These are phyloP conservation scores for Perca schrenkii DNA, from an alignment of 2,113 vertebrate genomes.

Conservation along the genomic window DNA sequence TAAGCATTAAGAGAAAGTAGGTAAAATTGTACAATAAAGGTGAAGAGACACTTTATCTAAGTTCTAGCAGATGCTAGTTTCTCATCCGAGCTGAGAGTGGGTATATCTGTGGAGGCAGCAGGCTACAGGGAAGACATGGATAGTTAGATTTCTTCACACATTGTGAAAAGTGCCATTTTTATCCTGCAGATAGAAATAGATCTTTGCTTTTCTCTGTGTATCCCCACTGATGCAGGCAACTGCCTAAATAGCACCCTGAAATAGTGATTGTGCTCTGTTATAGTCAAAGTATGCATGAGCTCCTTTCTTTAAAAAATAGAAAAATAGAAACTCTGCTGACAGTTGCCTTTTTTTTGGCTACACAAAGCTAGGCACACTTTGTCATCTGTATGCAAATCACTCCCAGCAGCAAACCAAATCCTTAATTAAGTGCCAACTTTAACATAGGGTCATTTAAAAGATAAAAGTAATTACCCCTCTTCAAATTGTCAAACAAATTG, in stretches of 20 bases:
- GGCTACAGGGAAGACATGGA: constrained; percentile 8
- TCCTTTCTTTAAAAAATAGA: constrained; percentile 30
- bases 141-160: constrained; percentile 18
- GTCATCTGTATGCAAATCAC: constrained; percentile 61
- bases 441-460: constrained; percentile 55
- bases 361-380: constrained; percentile 24
- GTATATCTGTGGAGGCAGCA: constrained; percentile 20
- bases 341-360: constrained; percentile 33
- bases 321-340: constrained; percentile 27
- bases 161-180: constrained; percentile 41
- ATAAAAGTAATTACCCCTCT: constrained; percentile 58
- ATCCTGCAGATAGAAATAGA: constrained; percentile 60
- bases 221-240: constrained; percentile 22
- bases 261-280: constrained; percentile 20
- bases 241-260: constrained; percentile 26
- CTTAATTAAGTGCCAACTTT: constrained; percentile 41
- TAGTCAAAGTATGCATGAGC: constrained; percentile 10
- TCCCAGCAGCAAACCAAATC: constrained; percentile 47
- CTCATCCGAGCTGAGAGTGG: constrained; percentile 9
- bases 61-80: constrained; percentile 13
- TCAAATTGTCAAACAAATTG: constrained; percentile 59
- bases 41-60: not conserved
- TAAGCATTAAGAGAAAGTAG: constrained; percentile 2
- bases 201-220: constrained; percentile 25
- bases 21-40: constrained; percentile 3